Base-by-base conservation (phyloP, 30 jellyfish, hydroid and myxozoan genomes). In the Turritopsis rubra region DNA sequence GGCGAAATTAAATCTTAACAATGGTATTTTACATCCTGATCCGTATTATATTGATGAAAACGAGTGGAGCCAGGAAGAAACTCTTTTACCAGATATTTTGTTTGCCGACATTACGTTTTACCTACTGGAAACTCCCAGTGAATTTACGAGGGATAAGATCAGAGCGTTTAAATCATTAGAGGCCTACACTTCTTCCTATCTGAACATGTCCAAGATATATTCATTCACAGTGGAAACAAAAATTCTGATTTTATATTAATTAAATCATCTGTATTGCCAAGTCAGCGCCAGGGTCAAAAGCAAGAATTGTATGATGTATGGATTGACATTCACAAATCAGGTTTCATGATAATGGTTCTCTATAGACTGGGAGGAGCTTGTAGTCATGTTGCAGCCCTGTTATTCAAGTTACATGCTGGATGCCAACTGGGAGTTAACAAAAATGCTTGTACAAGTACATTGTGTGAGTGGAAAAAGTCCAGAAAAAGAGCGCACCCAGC, bases 231-330 rank as follows among this genome's bases (percentile, higher is more conserved):
- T 18, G 73, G 73, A 18, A 66, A 66, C 7, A 66, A 66, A 18
- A 66, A 7, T 22, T 66, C 4, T 25, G 76, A 66, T 25, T 66
- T 66, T 17, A 26, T 66, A 7, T 66, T 3, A 3, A 7, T 66
- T n/a, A 66, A 66, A 66, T 66, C 76, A 66, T 7, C 76, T 3
- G 76, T 66, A 66, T 66, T 66, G 17, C 76, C 76, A 21, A 66
- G 76, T 66, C 76, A 66, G 17, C 76, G 76, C 17, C 76, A 66
- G 17, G 76, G 76, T 1, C 76, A 66, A 66, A 66, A 66, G 76
- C 16, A 17, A 66, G 76, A 26, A 26, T 18, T 66, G 8, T 66
- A 66, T 18, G 17, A 66, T 66, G 17, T 25, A 18, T 66, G 76
- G 17, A 3, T 7, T 18, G 17, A 3, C 76, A 21, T 66, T 66